phyloP scores from a whole-genome alignment of 2,797 vertebrate species.

The Nannoperca obscura region DNA sequence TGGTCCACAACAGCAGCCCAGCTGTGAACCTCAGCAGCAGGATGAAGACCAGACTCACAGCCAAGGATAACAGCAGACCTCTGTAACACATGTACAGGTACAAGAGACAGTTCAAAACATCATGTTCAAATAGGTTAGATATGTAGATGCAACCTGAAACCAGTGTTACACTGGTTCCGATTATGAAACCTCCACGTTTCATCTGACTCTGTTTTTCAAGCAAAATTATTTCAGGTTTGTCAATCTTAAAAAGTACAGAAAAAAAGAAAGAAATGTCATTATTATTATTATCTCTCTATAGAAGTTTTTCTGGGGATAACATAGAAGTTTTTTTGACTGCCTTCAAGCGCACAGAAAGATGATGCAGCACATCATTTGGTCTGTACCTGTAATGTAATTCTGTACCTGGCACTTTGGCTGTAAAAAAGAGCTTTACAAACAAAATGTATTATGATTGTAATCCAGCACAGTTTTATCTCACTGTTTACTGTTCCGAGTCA shows the following conservation, averaged over 20 bases:
- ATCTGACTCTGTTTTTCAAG: background rate
- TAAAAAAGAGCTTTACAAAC: too few species aligned
- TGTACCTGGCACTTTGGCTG: too few species aligned
- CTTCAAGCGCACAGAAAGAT: too few species aligned
- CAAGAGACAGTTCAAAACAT: background rate
- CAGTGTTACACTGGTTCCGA: background rate
- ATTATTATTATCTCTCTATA: background rate
- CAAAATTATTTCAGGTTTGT: background rate
- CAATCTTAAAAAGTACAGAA: background rate
- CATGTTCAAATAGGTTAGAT: background rate
- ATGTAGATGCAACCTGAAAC: background rate
- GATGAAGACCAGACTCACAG: conserved; percentile 90
- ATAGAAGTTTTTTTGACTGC: too few species aligned
- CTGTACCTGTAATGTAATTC: too few species aligned
- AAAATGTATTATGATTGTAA: background rate
- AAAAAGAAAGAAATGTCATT: background rate
- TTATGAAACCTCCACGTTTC: background rate
- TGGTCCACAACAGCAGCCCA: conserved; percentile 90
- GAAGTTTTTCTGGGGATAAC: too few species aligned
- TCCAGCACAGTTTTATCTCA: background rate
- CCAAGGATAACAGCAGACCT: conserved; percentile 89
- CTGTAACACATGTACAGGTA: conserved; percentile 69
- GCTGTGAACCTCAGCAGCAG: conserved; percentile 91
- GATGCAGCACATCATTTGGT: too few species aligned
- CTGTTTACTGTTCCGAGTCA: too few species aligned